Base-by-base conservation (phyloP, 1,140 invertebrate species). In the Eciton burchellii region DNA sequence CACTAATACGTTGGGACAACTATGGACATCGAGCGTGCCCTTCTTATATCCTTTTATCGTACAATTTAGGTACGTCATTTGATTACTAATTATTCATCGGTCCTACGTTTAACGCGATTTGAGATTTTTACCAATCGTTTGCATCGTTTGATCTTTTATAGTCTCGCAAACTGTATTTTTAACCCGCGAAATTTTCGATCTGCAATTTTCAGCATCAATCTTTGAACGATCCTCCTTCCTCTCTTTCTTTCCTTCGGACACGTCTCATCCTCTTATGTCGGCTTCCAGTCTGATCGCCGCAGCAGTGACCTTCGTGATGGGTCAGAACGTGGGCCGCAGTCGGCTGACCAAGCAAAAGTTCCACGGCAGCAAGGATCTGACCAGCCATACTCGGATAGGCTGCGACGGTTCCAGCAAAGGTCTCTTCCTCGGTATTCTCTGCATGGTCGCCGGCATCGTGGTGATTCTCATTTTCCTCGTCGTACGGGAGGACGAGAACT, bases 381-480 rank as follows among this genome's bases (percentile, higher is more conserved):
- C 89, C 14, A 87, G 85, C 21, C 84, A 90, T 12, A 87, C 86
- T 2, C 86, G 90, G 21, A 91, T 95, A 0, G 95, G 95, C 57
- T 96, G 95, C 85, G 94, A 94, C 16, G 94, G 94, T 2, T 94
- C 95, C 8, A 95, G 94, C 88, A 95, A 95, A 87, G 96, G 96
- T 3, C 91, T 96, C 2, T 96, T 96, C 79, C 89, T 96, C 0
- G 96, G 96, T 0, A 93, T 96, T 2, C 91, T 96, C 0, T 95
- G 95, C 62, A 94, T 96, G 82, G 95, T 96, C 0, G 94, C 94
- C 3, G 95, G 95, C 0, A 95, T 96, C 29, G 95, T 96, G 2
- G 94, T 96, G 5, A 94, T 96, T 11, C 94, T 96, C n/a, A 95
- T 96, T 19, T 96, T 96, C 88, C 94, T 96, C 43, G 95, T 96